These are phyloP conservation scores for Drosophila asahinai DNA, from an alignment of 1,140 invertebrate genomes.

Conservation along the genomic window DNA sequence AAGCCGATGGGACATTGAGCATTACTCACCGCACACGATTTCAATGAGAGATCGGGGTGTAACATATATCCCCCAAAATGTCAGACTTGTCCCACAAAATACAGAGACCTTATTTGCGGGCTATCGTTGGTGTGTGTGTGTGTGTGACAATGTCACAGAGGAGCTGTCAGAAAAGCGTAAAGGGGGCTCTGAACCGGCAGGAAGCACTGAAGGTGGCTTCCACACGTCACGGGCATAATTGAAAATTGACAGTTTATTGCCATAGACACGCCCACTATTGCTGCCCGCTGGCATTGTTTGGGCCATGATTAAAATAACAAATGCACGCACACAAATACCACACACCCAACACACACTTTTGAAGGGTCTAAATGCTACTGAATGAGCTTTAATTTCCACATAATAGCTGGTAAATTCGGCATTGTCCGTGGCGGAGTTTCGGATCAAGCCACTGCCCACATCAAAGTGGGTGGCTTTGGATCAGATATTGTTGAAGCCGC, in stretches of 20 bases:
- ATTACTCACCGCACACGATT: constrained; percentile 20
- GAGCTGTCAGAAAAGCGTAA: constrained; percentile 31
- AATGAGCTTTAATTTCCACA: constrained; percentile 65
- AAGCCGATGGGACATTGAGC: constrained; percentile 33
- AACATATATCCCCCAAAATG: constrained; percentile 38
- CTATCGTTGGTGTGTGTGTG: constrained; percentile 3
- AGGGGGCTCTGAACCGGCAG: constrained; percentile 1
- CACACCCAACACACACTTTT: not conserved
- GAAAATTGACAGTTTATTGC: constrained; percentile 69
- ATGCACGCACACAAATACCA: constrained; percentile 15
- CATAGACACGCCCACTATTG: constrained; percentile 60
- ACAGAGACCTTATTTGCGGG: constrained; percentile 11
- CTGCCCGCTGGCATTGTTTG: constrained; percentile 40
- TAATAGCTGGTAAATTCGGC: constrained; percentile 57
- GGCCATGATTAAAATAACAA: constrained; percentile 60
- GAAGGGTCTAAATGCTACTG: constrained; percentile 29
- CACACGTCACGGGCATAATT: constrained; percentile 57
- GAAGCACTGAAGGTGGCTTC: constrained; percentile 29
- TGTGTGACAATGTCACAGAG: constrained; percentile 24
- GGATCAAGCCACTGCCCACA: constrained; percentile 1
- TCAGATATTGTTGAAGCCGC: constrained; percentile 29
- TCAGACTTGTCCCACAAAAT: constrained; percentile 26
- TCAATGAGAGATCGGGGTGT: constrained; percentile 32
- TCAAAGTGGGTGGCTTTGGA: constrained; percentile 22
- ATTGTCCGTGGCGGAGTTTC: constrained; percentile 34